Base-by-base conservation (phyloP, 2,797 vertebrate species). In the Podargus strigoides region DNA sequence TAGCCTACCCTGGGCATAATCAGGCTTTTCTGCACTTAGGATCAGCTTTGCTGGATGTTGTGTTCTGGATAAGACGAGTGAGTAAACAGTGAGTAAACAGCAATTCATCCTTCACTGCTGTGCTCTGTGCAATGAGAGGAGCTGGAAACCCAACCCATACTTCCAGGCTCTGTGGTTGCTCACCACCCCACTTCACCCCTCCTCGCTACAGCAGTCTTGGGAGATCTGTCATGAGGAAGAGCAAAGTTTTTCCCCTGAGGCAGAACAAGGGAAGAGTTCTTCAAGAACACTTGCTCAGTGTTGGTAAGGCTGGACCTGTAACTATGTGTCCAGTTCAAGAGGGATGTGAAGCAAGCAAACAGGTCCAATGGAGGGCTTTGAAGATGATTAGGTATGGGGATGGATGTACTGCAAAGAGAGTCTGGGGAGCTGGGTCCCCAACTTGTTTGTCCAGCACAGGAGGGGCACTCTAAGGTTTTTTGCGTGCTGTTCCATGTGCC, bases 281-380 rank as follows among this genome's bases (percentile, higher is more conserved):
- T 0, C 1, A n/a, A n/a, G n/a, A n/a, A n/a, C 4, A 4, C 14
- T 56, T 90, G 20, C 4, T 62, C 16, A 10, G 7, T 39, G 47
- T 18, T 64, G 16, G 37, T 63, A 19, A 68, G 56, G 19, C 7
- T 89, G 59, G 42, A 36, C 32, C 27, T 59, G 44, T 42, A 66
- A 63, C 76, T 56, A 6, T 17, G 15, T 10, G 34, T 36, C 42
- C 17, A 70, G 14, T 34, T 67, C 63, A 63, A 44, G 21, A 76
- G 1, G 28, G 26, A 24, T 47, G 7, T 6, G 14, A 32, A 66
- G 24, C 36, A 72, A 53, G 39, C 18, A 22, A 72, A 30, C 5
- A 42, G 16, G 19, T 88, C 37, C 18, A 32, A 47, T 10, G 13
- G 26, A 66, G 21, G 34, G 2, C 3, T 67, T 73, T 66, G 53